phyloP scores from a whole-genome alignment of 2,888 invertebrate genomes.

The Calameuta idolon region DNA sequence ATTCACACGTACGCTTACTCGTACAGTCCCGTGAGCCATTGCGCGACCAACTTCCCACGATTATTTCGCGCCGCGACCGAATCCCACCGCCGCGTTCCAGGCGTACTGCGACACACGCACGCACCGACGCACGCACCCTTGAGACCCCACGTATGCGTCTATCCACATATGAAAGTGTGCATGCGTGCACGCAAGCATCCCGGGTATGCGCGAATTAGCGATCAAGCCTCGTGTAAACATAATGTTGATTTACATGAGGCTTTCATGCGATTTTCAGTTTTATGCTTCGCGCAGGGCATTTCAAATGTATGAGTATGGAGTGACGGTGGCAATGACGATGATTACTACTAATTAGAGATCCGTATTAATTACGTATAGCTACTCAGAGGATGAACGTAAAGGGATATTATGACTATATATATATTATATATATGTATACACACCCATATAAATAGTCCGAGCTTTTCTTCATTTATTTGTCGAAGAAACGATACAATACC shows the following conservation, averaged over 20 bases:
- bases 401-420: neutral
- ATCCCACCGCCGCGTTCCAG: neutral
- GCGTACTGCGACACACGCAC: neutral
- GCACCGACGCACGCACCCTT: neutral
- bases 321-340: neutral
- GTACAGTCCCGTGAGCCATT: neutral
- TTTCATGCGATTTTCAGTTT: neutral
- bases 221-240: neutral
- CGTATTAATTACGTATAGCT: neutral
- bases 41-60: neutral
- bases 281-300: too few species aligned
- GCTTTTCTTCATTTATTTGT: neutral
- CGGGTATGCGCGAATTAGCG: neutral
- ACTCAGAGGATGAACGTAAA: too few species aligned
- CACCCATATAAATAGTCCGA: neutral
- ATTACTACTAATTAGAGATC: neutral
- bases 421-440: neutral
- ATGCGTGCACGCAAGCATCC: neutral
- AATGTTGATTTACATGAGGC: neutral
- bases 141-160: neutral
- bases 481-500: neutral
- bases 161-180: neutral
- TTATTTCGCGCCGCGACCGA: neutral
- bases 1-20: neutral
- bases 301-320: neutral